These are phyloP conservation scores for Paracyclopina nana DNA, from an alignment of 1,140 invertebrate species.

Conservation along the genomic window DNA sequence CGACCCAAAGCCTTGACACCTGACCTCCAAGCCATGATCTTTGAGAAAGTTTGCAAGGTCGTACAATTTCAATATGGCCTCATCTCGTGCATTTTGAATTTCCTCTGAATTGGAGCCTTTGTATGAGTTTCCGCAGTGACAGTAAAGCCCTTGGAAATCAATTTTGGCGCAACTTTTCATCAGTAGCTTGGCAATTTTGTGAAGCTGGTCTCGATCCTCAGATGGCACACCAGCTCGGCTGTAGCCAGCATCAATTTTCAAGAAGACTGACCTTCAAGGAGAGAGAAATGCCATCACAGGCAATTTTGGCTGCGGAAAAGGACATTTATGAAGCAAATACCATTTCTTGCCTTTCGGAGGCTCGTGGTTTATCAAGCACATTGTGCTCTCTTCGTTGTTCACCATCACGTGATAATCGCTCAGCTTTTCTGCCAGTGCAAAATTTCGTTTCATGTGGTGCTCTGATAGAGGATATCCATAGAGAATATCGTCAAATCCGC, in stretches of 20 bases:
- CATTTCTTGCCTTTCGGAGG: conserved; percentile 22
- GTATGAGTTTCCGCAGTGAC: conserved; percentile 24
- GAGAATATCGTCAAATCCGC: conserved; percentile 27
- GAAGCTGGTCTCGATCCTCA: too few species aligned
- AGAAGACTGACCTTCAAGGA: conserved; percentile 18
- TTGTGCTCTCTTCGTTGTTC: conserved; percentile 21
- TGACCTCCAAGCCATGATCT: conserved; percentile 20
- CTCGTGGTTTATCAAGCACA: conserved; percentile 18
- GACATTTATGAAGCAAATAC: conserved; percentile 20
- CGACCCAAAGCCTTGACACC: conserved; percentile 22
- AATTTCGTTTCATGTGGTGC: conserved; percentile 22
- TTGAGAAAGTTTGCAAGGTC: conserved; percentile 18
- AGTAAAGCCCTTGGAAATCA: conserved; percentile 23
- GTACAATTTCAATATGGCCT: conserved; percentile 17
- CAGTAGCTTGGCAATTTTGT: conserved; percentile 18
- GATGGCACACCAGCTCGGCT: conserved; percentile 24
- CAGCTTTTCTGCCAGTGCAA: conserved; percentile 21
- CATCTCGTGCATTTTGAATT: conserved; percentile 18
- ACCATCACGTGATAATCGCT: conserved; percentile 26
- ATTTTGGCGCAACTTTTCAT: conserved; percentile 14
- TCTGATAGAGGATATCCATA: conserved; percentile 23
- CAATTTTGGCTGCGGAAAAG: background rate
- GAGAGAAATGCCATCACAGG: background rate
- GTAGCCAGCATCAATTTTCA: conserved; percentile 25
- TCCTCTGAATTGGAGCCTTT: conserved; percentile 3